Evolutionary conservation across 2,797 vertebrate genomes (phyloP).

Genomic region (Onychomys arenicola): DNA sequence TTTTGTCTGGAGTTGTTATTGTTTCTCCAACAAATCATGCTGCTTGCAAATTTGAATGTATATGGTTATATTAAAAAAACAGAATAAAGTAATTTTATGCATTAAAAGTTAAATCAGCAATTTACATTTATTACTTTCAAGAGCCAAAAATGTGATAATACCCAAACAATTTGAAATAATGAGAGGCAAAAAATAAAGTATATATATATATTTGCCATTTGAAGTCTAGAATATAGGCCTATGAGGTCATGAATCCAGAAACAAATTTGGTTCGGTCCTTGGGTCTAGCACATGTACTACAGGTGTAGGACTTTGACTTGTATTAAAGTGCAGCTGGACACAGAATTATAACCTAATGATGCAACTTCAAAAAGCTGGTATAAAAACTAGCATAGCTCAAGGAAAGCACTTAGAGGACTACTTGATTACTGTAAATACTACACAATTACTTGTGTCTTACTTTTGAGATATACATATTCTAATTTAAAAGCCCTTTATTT

Average conservation of each 20-base stretch:
- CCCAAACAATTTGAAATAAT: constrained; percentile 25
- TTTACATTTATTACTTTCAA: background rate
- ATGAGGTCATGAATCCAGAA: background rate
- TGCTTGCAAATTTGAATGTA: background rate
- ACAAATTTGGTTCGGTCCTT: background rate
- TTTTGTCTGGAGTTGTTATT: background rate
- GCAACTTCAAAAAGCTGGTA: background rate
- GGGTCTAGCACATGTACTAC: background rate
- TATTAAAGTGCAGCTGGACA: background rate
- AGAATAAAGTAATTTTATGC: background rate
- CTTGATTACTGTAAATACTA: background rate
- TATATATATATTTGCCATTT: background rate
- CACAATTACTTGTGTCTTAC: background rate
- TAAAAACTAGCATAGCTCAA: background rate
- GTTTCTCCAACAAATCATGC: background rate
- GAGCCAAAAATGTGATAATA: background rate
- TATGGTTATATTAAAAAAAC: background rate
- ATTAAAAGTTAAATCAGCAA: constrained; percentile 32
- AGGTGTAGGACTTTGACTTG: background rate
- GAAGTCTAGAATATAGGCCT: background rate
- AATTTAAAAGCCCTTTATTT: constrained; percentile 30
- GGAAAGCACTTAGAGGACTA: background rate
- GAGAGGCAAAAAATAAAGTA: background rate
- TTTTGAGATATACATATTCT: background rate
- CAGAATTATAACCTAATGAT: background rate